Conservation (phyloP, 2,113 vertebrate genomes). For the Prionailurus bengalensis region DNA sequence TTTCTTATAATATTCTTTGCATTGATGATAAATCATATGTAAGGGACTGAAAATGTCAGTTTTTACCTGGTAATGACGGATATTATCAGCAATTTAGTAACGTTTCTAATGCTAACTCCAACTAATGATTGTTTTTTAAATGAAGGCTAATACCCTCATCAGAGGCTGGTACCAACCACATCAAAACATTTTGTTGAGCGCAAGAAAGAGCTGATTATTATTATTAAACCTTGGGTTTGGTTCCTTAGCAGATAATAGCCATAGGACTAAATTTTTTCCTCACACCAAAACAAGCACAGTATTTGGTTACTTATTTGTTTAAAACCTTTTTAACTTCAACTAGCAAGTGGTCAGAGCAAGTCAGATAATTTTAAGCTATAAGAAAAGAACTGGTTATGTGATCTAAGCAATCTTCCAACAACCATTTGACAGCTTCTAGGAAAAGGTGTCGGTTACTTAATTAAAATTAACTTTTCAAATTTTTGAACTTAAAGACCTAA, state of each 20-base stretch:
- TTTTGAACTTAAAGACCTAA: slow-evolving; percentile 52
- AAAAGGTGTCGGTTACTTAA: slow-evolving; percentile 28
- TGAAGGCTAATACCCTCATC: slow-evolving; percentile 33
- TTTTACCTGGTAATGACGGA: background rate
- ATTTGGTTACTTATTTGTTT: slow-evolving; percentile 69
- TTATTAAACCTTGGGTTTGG: slow-evolving; percentile 46
- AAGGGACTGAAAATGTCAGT: slow-evolving; percentile 34
- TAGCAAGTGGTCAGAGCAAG: slow-evolving; percentile 46
- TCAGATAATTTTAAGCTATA: background rate
- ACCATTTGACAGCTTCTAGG: background rate
- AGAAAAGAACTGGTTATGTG: background rate
- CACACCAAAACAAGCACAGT: slow-evolving; percentile 5
- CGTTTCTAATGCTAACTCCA: slow-evolving; percentile 47
- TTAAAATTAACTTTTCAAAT: slow-evolving; percentile 53
- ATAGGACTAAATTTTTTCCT: slow-evolving; percentile 47
- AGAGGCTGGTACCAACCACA: slow-evolving; percentile 7
- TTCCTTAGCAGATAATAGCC: background rate
- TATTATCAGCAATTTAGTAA: slow-evolving; percentile 45
- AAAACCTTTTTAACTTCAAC: slow-evolving; percentile 64
- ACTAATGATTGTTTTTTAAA: slow-evolving; percentile 41
- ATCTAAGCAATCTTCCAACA: background rate
- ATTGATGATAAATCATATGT: slow-evolving; percentile 15
- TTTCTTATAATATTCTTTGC: slow-evolving; percentile 30
- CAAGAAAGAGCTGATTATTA: slow-evolving; percentile 54
- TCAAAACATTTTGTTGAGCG: slow-evolving; percentile 41